These are phyloP conservation scores for Aplodontia rufa DNA, from an alignment of 2,113 vertebrate genomes.

Conservation along the genomic window DNA sequence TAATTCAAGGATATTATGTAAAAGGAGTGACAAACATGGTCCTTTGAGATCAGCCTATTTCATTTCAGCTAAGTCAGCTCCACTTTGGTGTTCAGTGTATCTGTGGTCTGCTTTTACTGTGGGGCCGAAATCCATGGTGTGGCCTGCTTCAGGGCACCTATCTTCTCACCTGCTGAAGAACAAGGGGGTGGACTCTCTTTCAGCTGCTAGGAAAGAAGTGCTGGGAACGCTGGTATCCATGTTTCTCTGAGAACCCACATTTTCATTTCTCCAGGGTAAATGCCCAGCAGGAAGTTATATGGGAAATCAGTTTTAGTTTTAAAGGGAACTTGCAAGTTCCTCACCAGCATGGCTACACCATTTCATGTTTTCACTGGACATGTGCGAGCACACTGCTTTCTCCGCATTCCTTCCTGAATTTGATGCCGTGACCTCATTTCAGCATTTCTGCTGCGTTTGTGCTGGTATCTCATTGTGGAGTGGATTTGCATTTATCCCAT, in stretches of 20 bases:
- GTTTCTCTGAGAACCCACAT: neutral
- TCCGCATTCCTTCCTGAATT: neutral
- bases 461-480: too few relatives aligned
- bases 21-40: accelerated
- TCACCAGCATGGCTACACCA: neutral
- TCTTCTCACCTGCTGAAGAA: neutral
- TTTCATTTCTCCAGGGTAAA: neutral
- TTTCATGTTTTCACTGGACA: neutral
- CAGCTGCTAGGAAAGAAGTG: neutral
- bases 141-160: neutral
- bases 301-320: neutral
- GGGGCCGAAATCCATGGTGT: neutral
- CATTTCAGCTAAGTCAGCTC: neutral
- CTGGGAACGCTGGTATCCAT: accelerated
- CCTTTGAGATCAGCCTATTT: neutral
- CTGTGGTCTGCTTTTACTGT: neutral
- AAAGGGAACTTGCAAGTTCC: too few relatives aligned
- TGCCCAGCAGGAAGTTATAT: too few relatives aligned
- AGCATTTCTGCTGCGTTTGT: too few relatives aligned
- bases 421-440: neutral
- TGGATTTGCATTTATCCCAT: neutral
- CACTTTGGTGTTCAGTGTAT: neutral
- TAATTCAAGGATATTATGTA: neutral
- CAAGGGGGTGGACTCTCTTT: too few relatives aligned
- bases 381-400: accelerated